These are phyloP conservation scores for Dryobota labecula DNA, from an alignment of 2,888 invertebrate genomes.

Conservation along the genomic window DNA sequence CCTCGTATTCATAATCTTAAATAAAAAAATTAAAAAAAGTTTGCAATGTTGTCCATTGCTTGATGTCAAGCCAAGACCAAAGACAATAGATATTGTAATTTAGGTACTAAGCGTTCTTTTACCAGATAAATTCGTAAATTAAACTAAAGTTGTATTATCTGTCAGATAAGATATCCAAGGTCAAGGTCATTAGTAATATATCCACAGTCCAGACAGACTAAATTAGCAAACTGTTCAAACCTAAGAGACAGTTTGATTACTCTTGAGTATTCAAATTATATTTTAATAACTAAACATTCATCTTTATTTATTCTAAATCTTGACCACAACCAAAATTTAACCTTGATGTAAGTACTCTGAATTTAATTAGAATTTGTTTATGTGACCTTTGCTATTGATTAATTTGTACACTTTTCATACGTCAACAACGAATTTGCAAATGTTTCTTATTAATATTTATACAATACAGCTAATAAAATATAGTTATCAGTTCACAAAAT, in stretches of 20 bases:
- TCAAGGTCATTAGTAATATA: slow-evolving; percentile 11
- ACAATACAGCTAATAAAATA: slow-evolving; percentile 15
- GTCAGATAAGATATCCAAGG: slow-evolving; percentile 11
- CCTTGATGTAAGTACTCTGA: slow-evolving; percentile 16
- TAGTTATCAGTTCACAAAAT: slow-evolving; percentile 7
- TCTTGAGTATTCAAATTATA: slow-evolving; percentile 7
- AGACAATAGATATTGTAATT: too few species aligned
- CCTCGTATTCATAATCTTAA: too few species aligned
- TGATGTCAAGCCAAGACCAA: too few species aligned
- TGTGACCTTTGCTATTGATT: slow-evolving; percentile 19
- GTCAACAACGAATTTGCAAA: slow-evolving; percentile 13
- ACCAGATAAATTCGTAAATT: not conserved
- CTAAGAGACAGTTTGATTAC: slow-evolving; percentile 19
- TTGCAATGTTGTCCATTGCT: too few species aligned
- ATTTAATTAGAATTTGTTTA: slow-evolving; percentile 15
- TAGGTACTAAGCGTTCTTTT: too few species aligned
- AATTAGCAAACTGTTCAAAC: slow-evolving; percentile 2
- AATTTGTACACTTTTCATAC: slow-evolving; percentile 4
- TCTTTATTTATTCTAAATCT: slow-evolving; percentile 30
- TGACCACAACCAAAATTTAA: slow-evolving; percentile 7
- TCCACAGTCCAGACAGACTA: slow-evolving; percentile 10
- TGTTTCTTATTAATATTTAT: slow-evolving; percentile 16
- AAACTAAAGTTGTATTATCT: not conserved
- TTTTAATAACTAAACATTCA: slow-evolving; percentile 18
- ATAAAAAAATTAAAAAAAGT: too few species aligned